Conservation (phyloP, 2,797 vertebrate genomes). For the Pseudochirops corinnae region DNA sequence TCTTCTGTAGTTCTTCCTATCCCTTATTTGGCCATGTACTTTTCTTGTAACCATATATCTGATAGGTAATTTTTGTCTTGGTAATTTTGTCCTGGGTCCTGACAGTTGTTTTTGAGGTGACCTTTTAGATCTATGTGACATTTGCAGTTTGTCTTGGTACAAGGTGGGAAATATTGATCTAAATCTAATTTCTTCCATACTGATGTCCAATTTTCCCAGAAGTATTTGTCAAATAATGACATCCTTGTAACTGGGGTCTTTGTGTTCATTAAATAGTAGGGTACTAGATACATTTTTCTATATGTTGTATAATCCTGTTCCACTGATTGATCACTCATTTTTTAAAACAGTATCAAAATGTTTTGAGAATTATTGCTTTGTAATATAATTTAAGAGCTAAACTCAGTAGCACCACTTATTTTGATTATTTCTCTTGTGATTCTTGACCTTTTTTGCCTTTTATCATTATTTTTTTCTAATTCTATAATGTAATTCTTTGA, state of each 20-base stretch:
- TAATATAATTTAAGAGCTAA: not conserved
- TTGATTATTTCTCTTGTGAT: not conserved
- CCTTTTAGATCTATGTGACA: not conserved
- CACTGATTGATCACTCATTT: not conserved
- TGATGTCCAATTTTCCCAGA: not conserved
- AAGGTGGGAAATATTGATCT: not conserved
- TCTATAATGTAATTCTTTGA: not conserved
- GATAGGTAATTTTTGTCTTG: not conserved
- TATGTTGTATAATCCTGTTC: not conserved
- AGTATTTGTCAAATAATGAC: not conserved
- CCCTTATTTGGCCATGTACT: not conserved
- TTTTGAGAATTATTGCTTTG: not conserved
- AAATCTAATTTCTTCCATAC: not conserved
- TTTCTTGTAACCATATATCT: not conserved
- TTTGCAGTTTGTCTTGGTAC: not conserved
- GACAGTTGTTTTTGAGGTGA: not conserved
- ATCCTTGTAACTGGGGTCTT: not conserved
- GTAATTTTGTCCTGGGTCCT: too few species aligned
- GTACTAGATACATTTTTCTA: not conserved
- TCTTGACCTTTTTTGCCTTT: not conserved
- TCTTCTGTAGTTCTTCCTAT: not conserved
- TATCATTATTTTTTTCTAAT: not conserved
- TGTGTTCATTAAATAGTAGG: not conserved
- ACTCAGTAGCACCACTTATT: not conserved
- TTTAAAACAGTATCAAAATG: not conserved